A percentile compares a stretch with the other conserved stretches of the same genome.
These are phyloP conservation scores for Rutpela maculata DNA, from an alignment of 2,888 invertebrate species.

Conservation along the genomic window DNA sequence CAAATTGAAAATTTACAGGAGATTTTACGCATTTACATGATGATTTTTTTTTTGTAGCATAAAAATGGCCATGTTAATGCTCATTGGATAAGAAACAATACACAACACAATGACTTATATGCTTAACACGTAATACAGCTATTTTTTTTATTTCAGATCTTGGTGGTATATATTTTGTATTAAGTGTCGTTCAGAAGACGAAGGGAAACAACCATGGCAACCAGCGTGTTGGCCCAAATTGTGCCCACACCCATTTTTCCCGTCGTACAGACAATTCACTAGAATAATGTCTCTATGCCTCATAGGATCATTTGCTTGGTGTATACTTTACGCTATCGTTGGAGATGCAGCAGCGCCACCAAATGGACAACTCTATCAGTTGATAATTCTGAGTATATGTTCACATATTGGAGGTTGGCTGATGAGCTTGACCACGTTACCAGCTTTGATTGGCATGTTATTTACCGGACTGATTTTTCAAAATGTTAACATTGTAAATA, in stretches of 20 bases:
- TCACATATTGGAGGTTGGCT: constrained; percentile 90
- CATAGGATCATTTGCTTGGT: constrained; percentile 85
- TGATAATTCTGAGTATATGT: constrained; percentile 84
- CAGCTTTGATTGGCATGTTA: constrained; percentile 92
- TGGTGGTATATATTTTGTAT: constrained; percentile 90
- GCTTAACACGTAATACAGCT: neutral
- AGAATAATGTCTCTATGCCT: constrained; percentile 83
- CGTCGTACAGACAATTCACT: constrained; percentile 88
- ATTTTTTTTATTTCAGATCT: constrained; percentile 76
- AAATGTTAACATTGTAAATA: constrained; percentile 83
- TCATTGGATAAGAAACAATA: no score
- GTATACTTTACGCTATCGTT: constrained; percentile 81
- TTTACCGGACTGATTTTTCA: constrained; percentile 85
- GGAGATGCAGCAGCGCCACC: constrained; percentile 88
- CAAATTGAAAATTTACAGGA: no score
- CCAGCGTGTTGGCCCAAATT: constrained; percentile 87
- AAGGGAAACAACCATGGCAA: constrained; percentile 80
- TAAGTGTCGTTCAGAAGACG: constrained; percentile 83
- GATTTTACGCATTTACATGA: no score
- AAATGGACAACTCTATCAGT: constrained; percentile 86
- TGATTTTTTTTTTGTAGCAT: no score
- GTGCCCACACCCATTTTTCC: constrained; percentile 90
- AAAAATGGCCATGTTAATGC: no score
- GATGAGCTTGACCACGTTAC: constrained; percentile 85
- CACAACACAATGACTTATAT: no score